Base-by-base conservation (phyloP, 2,888 invertebrate genomes). In the Stramonita haemastoma region DNA sequence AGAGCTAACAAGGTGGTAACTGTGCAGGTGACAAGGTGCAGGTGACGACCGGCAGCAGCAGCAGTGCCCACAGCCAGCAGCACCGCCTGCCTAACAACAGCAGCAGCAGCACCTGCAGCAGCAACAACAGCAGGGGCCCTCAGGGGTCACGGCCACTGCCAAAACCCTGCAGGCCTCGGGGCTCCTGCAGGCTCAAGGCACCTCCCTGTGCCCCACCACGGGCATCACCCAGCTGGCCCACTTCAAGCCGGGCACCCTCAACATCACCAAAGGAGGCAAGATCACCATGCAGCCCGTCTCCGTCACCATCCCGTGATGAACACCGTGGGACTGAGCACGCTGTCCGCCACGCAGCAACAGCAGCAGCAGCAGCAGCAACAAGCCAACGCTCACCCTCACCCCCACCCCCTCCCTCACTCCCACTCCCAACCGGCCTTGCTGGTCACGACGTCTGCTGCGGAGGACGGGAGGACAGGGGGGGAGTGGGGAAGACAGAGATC, bases 251-350 rank as follows among this genome's bases (percentile, higher is more conserved):
- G 91, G 93, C 77, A 90, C 91, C 89, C 90, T 93, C 87, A 91
- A 92, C 86, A 90, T 92, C 87, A 92, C 92, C 85, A 90, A 93
- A 73, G 91, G 91, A 4, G 93, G 93, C 79, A 94, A 94, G 89
- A 89, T 94, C 79, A 92, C 93, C 46, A 91, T 94, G 91, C 93
- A 93, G 91, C 94, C 94, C 2, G 92, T 94, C 89, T 94, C 94
- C 2, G 90, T 94, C 87, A 94, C 93, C 29, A 93, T 94, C 88
- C 94, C 0, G 91, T 94, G 83, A 91, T 93, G 70, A 92, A 90
- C 73, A 93, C 91, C 70, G 87, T 91, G 70, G 92, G 91, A 36
- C 88, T 93, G 26, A 92, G 92, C 85, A 92, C 90, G 17, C 87
- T 92, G 56, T 85, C 89, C 11, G 87, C 91, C 15, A 57, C 89